Base-by-base conservation (phyloP, 1,140 invertebrate genomes). In the Parapsyche elsis region DNA sequence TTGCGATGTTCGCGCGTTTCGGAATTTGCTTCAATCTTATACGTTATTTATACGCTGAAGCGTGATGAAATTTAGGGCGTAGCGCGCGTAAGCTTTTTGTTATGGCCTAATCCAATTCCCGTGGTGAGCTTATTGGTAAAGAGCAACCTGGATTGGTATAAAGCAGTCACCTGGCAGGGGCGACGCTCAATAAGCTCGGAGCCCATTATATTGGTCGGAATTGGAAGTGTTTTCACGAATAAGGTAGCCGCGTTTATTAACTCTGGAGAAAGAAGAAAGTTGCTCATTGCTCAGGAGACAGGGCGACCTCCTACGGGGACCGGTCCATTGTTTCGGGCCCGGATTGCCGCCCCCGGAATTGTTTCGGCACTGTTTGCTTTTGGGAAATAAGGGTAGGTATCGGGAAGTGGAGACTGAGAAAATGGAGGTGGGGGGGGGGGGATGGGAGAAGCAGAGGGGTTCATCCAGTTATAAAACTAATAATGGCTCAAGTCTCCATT, bases 201-300 rank as follows among this genome's bases (percentile, higher is more conserved):
- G 81, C 46, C 73, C 81, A 79, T 81, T 81, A 71, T 79, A 76
- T 49, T 44, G 14, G 14, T 59, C 49, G 24, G 73, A 57, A 79
- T 79, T 57, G 73, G 64, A 79, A 74, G 59, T 75, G 79, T 76
- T 79, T 81, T 73, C 70, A 57, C 67, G 78, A 79, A 78, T 81
- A 76, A 77, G 45, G 57, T 76, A 79, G 78, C 76, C 71, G 77
- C 78, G 64, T 79, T 81, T 81, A 81, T 81, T 81, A 81, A 81
- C 77, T 81, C 49, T 21, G 64, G 38, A 24, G 30, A 53, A 53
- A 53, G 49, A 53, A 53, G 73, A 77, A 78, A 80, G 73, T 80
- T 80, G 77, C 73, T 76, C 78, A 73, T 76, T 82, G 77, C 77
- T 80, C 61, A n/a, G 19, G 78, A 82, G 77, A 81, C 59, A 82